A percentile compares a stretch with the other conserved stretches of the same genome.
Evolutionary conservation across 2,888 invertebrate genomes (phyloP).

Genomic region (Folsomia manolachei): DNA sequence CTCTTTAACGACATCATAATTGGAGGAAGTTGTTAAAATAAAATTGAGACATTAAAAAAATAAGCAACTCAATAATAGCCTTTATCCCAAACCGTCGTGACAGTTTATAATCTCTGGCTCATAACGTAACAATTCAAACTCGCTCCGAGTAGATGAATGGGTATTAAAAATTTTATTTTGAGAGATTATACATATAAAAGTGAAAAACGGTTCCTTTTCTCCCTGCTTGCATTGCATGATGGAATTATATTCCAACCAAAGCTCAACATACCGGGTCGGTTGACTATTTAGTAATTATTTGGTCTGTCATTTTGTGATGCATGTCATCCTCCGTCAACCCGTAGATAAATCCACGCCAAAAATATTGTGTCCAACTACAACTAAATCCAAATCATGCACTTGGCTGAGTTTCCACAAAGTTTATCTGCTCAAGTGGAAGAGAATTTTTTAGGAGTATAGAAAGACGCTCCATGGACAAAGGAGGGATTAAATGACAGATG

Average conservation of each 20-base stretch:
- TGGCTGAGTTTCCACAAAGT: background rate
- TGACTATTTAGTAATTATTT: background rate
- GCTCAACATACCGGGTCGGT: background rate
- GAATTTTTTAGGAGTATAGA: background rate
- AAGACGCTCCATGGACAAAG: background rate
- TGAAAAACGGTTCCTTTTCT: no score
- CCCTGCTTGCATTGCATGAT: background rate
- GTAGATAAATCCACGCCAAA: no score
- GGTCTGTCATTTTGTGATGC: background rate
- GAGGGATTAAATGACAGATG: conserved; percentile 6
- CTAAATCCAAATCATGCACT: conserved; percentile 1
- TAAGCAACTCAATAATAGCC: no score
- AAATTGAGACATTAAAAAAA: conserved; percentile 6
- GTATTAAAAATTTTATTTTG: background rate
- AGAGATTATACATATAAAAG: no score
- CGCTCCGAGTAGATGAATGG: no score
- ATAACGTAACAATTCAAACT: background rate
- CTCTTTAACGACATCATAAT: conserved; percentile 3
- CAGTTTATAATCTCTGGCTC: background rate
- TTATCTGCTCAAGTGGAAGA: background rate
- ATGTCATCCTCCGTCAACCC: no score
- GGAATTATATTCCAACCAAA: background rate
- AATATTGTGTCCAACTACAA: no score
- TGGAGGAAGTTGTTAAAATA: conserved; percentile 1
- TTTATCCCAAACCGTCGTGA: background rate